Conservation (phyloP, 2,888 invertebrate genomes). For the Cotesia congregata region DNA sequence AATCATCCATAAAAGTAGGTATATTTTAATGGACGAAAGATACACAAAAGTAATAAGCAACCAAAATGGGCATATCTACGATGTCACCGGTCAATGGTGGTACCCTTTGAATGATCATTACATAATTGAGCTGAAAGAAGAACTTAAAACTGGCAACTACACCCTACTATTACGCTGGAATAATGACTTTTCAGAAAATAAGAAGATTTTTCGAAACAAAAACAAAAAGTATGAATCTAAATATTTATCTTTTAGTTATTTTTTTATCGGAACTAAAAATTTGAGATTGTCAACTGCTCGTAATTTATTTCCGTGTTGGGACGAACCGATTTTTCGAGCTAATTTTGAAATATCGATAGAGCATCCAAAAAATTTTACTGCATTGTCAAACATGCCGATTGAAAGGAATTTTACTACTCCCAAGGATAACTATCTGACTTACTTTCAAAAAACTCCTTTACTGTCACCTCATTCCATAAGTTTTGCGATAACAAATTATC, state of each 20-base stretch:
- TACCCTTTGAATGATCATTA: slow-evolving; percentile 35
- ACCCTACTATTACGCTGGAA: slow-evolving; percentile 72
- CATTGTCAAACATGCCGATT: slow-evolving; percentile 64
- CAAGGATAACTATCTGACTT: slow-evolving; percentile 43
- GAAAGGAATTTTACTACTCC: background rate
- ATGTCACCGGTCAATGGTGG: slow-evolving; percentile 27
- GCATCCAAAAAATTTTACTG: slow-evolving; percentile 69
- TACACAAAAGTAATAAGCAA: slow-evolving; percentile 34
- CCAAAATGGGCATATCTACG: background rate
- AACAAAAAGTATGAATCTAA: too few relatives aligned
- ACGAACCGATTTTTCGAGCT: slow-evolving; percentile 80
- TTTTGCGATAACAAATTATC: slow-evolving; percentile 77
- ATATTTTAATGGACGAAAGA: slow-evolving; percentile 37
- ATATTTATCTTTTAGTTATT: background rate
- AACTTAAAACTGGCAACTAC: slow-evolving; percentile 70
- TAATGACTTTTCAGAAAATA: background rate
- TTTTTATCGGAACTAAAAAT: slow-evolving; percentile 78
- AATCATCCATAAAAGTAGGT: slow-evolving; percentile 38
- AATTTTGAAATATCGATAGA: slow-evolving; percentile 76
- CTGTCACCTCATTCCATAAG: slow-evolving; percentile 87
- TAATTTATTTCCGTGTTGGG: slow-evolving; percentile 82
- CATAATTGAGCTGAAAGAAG: slow-evolving; percentile 30
- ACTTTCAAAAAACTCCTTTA: slow-evolving; percentile 67
- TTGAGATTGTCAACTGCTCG: slow-evolving; percentile 79
- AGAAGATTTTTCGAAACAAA: background rate